A percentile compares a stretch with the other conserved stretches of the same genome.
phyloP scores from a whole-genome alignment of 2,888 invertebrate genomes.

The Byasa hedistus region DNA sequence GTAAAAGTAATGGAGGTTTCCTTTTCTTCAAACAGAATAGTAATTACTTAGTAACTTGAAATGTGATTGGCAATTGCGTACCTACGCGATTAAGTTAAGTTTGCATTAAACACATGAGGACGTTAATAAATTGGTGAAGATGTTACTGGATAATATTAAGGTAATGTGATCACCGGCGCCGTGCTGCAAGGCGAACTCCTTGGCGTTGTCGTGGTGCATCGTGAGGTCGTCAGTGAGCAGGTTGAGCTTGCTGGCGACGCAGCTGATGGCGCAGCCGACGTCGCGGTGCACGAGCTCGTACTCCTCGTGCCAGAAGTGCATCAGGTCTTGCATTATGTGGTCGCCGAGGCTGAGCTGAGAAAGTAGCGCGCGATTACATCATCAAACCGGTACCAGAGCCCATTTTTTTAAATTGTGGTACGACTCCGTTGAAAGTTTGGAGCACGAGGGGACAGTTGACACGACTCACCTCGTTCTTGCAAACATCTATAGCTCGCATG shows the following conservation, averaged over 20 bases:
- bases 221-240: slow-evolving; percentile 54
- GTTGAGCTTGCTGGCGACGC: slow-evolving; percentile 62
- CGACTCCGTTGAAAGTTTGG: too few species aligned
- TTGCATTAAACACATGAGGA: too few species aligned
- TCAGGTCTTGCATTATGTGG: slow-evolving; percentile 60
- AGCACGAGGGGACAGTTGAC: too few species aligned
- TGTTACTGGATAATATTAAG: too few species aligned
- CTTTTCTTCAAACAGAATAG: too few species aligned
- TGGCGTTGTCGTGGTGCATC: slow-evolving; percentile 62
- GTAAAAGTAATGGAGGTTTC: too few species aligned
- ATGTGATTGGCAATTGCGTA: too few species aligned
- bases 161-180: slow-evolving; percentile 56
- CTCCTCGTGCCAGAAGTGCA: slow-evolving; percentile 68
- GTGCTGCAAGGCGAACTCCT: slow-evolving; percentile 61
- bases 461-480: slow-evolving; percentile 58
- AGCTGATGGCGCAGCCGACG: slow-evolving; percentile 63
- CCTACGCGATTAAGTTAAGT: too few species aligned
- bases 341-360: slow-evolving; percentile 54
- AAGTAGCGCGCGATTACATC: not conserved
- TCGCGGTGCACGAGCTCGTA: slow-evolving; percentile 59
- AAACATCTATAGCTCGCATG: slow-evolving; percentile 48
- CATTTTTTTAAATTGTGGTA: too few species aligned
- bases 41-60: too few species aligned
- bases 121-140: too few species aligned
- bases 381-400: too few species aligned